Evolutionary conservation across 1,140 invertebrate species (phyloP).

Genomic region (Drosophila simulans): DNA sequence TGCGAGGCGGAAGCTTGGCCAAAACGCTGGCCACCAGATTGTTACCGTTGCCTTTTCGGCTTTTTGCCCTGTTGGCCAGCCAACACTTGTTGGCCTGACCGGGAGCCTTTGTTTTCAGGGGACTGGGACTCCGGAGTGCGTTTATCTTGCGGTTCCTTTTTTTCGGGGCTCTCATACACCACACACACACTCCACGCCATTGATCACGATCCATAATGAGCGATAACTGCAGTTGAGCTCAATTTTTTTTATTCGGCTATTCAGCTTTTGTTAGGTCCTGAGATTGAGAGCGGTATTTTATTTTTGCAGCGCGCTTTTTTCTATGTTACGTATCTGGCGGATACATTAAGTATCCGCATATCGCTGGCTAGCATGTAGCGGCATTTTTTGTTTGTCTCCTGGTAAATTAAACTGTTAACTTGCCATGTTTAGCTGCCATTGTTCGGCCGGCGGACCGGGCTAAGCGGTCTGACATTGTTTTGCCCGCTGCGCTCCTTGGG

Average conservation of each 20-base stretch:
- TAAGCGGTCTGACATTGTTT: slow-evolving; percentile 68
- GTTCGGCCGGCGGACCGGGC: slow-evolving; percentile 54
- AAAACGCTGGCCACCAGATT: slow-evolving; percentile 47
- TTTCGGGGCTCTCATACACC: slow-evolving; percentile 22
- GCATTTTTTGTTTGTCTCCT: slow-evolving; percentile 67
- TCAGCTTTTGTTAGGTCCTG: slow-evolving; percentile 74
- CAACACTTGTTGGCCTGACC: slow-evolving; percentile 68
- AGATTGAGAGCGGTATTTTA: slow-evolving; percentile 71
- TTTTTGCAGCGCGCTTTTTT: slow-evolving; percentile 32
- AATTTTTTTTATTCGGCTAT: slow-evolving; percentile 11
- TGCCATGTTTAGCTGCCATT: slow-evolving; percentile 83
- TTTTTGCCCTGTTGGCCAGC: slow-evolving; percentile 31
- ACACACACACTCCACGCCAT: slow-evolving; percentile 48
- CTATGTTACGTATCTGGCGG: slow-evolving; percentile 72
- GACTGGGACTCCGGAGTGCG: slow-evolving; percentile 18
- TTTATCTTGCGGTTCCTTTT: slow-evolving; percentile 43
- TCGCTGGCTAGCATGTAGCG: slow-evolving; percentile 56
- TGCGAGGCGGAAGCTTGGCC: slow-evolving; percentile 67
- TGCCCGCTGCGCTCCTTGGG: slow-evolving; percentile 20
- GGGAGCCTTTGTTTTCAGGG: slow-evolving; percentile 55
- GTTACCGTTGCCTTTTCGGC: slow-evolving; percentile 53
- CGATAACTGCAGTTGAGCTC: slow-evolving; percentile 71
- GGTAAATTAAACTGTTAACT: slow-evolving; percentile 83
- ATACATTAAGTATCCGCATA: slow-evolving; percentile 68
- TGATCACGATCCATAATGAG: slow-evolving; percentile 80